phyloP scores from a whole-genome alignment of 2,797 vertebrate genomes.

The Tauraco hartlaubi region DNA sequence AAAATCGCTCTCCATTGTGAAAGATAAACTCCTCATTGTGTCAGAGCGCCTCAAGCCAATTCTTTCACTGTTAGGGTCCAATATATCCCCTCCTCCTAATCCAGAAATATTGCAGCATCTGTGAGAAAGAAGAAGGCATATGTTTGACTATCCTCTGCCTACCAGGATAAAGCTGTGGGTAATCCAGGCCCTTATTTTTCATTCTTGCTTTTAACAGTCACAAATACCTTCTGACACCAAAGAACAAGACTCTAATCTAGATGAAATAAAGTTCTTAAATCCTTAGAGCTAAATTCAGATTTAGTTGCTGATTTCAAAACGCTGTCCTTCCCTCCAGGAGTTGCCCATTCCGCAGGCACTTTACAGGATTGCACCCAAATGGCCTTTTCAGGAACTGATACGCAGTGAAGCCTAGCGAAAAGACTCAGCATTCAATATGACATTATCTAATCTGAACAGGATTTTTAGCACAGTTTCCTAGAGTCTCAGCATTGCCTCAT shows the following conservation, averaged over 20 bases:
- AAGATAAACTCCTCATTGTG: conserved; percentile 10
- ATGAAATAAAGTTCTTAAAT: conserved; percentile 63
- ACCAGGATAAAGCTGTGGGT: conserved; percentile 58
- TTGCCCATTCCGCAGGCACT: conserved; percentile 54
- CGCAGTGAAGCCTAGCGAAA: neutral
- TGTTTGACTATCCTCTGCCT: conserved; percentile 38
- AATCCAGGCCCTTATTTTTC: conserved; percentile 51
- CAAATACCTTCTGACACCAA: conserved; percentile 60
- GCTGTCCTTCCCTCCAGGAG: conserved; percentile 7
- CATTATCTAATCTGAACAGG: neutral
- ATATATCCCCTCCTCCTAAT: conserved; percentile 27
- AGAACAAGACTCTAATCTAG: conserved; percentile 44
- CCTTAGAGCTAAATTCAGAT: conserved; percentile 56
- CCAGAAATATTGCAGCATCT: conserved; percentile 49
- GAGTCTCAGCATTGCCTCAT: neutral
- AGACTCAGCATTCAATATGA: neutral
- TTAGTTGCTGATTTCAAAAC: conserved; percentile 54
- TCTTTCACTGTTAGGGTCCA: conserved; percentile 6
- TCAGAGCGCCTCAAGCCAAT: neutral
- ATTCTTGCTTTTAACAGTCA: conserved; percentile 47
- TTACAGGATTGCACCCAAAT: conserved; percentile 42
- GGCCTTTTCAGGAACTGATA: conserved; percentile 7
- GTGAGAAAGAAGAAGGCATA: conserved; percentile 23
- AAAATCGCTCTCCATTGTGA: conserved; percentile 1
- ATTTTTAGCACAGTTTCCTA: neutral